phyloP scores from a whole-genome alignment of 2,797 vertebrate species.

The Uromys caudimaculatus region DNA sequence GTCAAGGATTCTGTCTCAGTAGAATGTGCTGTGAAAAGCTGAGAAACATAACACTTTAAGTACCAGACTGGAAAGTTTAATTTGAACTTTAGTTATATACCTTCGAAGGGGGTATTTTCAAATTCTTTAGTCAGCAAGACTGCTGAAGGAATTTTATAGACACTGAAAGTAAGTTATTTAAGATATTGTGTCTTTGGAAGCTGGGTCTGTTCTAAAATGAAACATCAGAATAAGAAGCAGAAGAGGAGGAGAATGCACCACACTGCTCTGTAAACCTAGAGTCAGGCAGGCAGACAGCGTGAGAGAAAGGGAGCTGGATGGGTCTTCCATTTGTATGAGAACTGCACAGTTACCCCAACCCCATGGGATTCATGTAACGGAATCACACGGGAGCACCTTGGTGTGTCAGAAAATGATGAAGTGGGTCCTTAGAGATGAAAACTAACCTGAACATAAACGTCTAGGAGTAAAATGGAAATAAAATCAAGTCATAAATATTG shows the following conservation, averaged over 20 bases:
- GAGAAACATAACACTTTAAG: slow-evolving; percentile 23
- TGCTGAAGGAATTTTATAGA: background rate
- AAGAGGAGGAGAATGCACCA: background rate
- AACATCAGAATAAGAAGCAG: slow-evolving; percentile 14
- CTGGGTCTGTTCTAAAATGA: background rate
- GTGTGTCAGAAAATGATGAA: slow-evolving; percentile 41
- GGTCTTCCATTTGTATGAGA: background rate
- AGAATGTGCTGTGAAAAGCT: slow-evolving; percentile 16
- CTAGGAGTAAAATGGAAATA: slow-evolving; percentile 1
- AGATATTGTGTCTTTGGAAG: background rate
- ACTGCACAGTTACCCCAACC: background rate
- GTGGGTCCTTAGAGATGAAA: slow-evolving; percentile 22
- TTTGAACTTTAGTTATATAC: slow-evolving; percentile 59
- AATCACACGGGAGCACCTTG: background rate
- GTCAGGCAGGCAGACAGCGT: background rate
- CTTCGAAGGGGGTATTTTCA: background rate
- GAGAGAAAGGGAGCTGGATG: background rate
- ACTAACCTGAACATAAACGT: slow-evolving; percentile 26
- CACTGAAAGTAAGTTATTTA: background rate
- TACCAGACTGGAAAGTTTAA: slow-evolving; percentile 46
- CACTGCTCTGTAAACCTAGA: background rate
- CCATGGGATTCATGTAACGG: background rate
- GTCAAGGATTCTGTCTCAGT: slow-evolving; percentile 45
- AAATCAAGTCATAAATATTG: slow-evolving; percentile 40
- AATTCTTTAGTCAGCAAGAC: slow-evolving; percentile 46